phyloP scores from a whole-genome alignment of 2,797 vertebrate genomes.

The Lagodon rhomboides region DNA sequence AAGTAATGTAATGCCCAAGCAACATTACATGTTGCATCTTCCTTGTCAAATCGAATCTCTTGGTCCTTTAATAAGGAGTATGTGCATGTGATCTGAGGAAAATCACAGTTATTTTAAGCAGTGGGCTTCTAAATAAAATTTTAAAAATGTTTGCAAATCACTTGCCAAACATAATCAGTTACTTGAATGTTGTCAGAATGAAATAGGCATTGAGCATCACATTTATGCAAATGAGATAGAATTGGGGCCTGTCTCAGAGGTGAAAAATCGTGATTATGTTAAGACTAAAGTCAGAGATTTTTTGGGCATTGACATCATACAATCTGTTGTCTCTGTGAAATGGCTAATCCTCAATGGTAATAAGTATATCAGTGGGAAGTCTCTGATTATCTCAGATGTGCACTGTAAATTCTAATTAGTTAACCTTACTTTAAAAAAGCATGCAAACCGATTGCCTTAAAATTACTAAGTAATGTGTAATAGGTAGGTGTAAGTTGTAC shows the following conservation, averaged over 20 bases:
- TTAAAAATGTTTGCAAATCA: constrained; percentile 45
- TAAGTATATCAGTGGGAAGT: no score
- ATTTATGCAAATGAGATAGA: constrained; percentile 30
- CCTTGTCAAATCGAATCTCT: constrained; percentile 29
- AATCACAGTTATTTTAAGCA: constrained; percentile 53
- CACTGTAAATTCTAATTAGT: no score
- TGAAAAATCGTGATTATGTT: constrained; percentile 42
- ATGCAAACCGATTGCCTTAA: no score
- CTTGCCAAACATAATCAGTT: constrained; percentile 39
- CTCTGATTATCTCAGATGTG: no score
- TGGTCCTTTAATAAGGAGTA: constrained; percentile 20
- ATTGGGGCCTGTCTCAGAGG: constrained; percentile 33
- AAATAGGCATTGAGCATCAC: constrained; percentile 38
- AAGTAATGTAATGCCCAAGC: constrained; percentile 35
- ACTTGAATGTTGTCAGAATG: constrained; percentile 42
- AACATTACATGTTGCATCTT: constrained; percentile 39
- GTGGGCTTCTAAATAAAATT: constrained; percentile 43
- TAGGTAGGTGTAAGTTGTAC: no score
- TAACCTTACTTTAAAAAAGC: no score
- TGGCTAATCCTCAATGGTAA: no score
- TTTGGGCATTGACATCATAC: no score
- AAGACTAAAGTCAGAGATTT: no score
- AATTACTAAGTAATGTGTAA: no score
- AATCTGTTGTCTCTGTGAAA: no score
- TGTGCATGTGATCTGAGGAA: constrained; percentile 44